A percentile compares a stretch with the other conserved stretches of the same genome.
Conservation (phyloP, 2,888 invertebrate species). For the Ophion slaviceki region DNA sequence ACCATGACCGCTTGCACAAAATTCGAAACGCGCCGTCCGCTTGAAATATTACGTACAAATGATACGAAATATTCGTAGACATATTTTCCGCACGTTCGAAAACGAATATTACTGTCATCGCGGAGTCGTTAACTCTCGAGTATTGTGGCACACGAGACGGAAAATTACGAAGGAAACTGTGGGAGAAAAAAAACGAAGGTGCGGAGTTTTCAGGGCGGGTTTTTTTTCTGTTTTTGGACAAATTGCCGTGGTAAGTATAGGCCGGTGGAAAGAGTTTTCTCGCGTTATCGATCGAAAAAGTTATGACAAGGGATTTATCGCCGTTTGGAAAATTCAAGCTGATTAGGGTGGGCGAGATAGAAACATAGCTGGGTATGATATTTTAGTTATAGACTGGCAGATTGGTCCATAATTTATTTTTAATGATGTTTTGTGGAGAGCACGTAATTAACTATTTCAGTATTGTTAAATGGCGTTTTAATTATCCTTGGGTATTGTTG, state of each 20-base stretch:
- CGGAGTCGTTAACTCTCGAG: background rate
- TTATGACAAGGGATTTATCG: conserved; percentile 1
- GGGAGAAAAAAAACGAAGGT: background rate
- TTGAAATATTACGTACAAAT: conserved; percentile 12
- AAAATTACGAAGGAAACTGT: background rate
- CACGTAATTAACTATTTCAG: background rate
- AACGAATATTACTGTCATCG: background rate
- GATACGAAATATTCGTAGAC: background rate
- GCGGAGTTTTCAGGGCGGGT: background rate
- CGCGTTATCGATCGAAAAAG: background rate
- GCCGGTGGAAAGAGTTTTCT: background rate
- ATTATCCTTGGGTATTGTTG: background rate
- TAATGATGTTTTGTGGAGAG: too few relatives aligned
- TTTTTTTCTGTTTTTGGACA: background rate
- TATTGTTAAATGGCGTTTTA: background rate
- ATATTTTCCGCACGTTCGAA: background rate
- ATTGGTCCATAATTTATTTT: background rate
- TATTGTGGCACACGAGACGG: too few relatives aligned
- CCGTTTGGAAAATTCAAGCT: background rate
- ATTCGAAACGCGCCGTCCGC: background rate
- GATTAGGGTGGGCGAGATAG: background rate
- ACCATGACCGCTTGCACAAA: conserved; percentile 4
- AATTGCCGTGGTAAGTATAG: background rate
- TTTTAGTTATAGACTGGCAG: background rate
- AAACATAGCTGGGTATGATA: background rate